Conservation (phyloP, 2,888 invertebrate species). For the Campaea margaritaria region DNA sequence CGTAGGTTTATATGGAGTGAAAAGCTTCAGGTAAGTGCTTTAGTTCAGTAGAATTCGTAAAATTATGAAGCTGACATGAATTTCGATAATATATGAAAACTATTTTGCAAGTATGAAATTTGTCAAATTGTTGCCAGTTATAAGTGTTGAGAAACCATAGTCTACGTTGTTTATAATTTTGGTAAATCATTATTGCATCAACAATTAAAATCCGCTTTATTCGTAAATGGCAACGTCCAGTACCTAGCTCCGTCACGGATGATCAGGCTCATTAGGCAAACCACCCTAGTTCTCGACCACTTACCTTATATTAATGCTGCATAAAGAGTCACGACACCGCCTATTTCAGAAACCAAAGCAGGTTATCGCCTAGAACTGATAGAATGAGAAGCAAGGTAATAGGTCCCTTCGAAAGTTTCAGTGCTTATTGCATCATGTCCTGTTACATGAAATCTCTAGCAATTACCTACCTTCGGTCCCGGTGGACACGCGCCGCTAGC, state of each 20-base stretch:
- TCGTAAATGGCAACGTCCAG: neutral
- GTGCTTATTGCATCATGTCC: constrained; percentile 15
- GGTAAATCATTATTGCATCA: neutral
- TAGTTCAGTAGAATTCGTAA: neutral
- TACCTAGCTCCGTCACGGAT: neutral
- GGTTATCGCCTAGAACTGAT: neutral
- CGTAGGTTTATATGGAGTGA: constrained; percentile 22
- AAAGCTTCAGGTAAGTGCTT: neutral
- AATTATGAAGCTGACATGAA: neutral
- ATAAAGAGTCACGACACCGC: constrained; percentile 1
- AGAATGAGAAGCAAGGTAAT: neutral
- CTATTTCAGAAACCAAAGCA: neutral
- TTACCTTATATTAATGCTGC: neutral
- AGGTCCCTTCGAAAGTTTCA: constrained; percentile 6
- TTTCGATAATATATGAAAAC: neutral
- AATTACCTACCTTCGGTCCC: neutral
- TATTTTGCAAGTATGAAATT: too few relatives aligned
- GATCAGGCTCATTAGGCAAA: neutral
- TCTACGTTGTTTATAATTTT: too few relatives aligned
- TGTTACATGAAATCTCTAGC: constrained; percentile 1
- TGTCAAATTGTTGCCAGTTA: too few relatives aligned
- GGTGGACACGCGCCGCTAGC: constrained; percentile 5
- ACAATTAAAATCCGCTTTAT: neutral
- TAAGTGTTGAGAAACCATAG: too few relatives aligned
- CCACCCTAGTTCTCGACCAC: neutral